Base-by-base conservation (phyloP, 2,888 invertebrate species). In the Caenorhabditis japonica region DNA sequence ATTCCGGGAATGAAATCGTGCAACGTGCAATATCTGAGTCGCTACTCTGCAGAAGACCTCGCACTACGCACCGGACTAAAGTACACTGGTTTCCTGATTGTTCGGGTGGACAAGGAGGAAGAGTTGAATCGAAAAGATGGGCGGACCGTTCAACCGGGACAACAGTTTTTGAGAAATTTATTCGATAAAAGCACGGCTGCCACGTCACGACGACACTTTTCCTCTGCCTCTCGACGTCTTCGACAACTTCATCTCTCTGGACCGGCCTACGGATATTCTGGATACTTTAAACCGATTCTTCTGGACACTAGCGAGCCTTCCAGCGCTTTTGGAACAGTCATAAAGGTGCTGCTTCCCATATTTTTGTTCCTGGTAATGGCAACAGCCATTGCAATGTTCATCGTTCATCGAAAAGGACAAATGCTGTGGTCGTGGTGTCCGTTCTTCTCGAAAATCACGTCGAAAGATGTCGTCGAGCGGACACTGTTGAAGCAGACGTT, bases 31-130 rank as follows among this genome's bases (percentile, higher is more conserved):
- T 83, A 86, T 64, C 61, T 85, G 21, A 78, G 79, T 23, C 72
- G 86, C 19, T 80, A 84, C 61, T 74, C 75, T 21, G 77, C 84
- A 0, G 79, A 81, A 44, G 87, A 87, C 53, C 56, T 75, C 7
- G 80, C 82, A 7, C 62, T 87, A 43, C 38, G 75, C 33, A 46
- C 76, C 5, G 82, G 82, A 4, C 60, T 85, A 23, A 83, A 83
- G 55, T 87, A 87, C 72, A 86, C 86, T 1, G 87, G 87, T 25
- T 87, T 85, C 56, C 64, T 87, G 49, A 86, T 87, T 46, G 87
- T 82, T 13, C 46, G 87, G 36, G 86, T 86, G 4, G 86, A 86
- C 47, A 77, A 84, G 38, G 85, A 85, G 55, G 77, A 75, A 41
- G 74, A 74, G 15, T 8, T 59, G 38, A 68, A 68, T 4, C 36